Evolutionary conservation across 2,888 invertebrate genomes (phyloP).

Genomic region (Argynnis bischoffii): DNA sequence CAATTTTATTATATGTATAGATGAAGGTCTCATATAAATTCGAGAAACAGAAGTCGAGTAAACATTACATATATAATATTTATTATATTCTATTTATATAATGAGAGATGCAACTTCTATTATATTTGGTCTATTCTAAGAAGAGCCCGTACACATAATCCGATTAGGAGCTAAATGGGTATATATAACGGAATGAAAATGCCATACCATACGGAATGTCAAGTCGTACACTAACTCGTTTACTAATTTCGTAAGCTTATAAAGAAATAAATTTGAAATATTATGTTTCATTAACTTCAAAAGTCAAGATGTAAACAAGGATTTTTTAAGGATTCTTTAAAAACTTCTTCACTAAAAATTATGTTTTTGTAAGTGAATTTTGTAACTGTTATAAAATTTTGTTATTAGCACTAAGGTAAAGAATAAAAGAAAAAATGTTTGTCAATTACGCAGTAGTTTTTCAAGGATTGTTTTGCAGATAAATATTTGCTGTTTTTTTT

Average conservation of each 20-base stretch:
- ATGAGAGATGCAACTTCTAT: neutral
- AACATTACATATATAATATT: neutral
- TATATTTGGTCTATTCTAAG: neutral
- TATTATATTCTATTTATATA: neutral
- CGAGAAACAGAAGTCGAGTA: too few species aligned
- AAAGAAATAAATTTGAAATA: constrained; percentile 12
- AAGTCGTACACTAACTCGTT: constrained; percentile 38
- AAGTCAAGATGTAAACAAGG: too few species aligned
- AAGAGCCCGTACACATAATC: constrained; percentile 54
- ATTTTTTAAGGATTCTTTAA: too few species aligned
- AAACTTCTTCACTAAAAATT: too few species aligned
- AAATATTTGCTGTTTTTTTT: neutral
- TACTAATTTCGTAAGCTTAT: constrained; percentile 38
- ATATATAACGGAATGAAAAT: constrained; percentile 54
- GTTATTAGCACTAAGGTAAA: too few species aligned
- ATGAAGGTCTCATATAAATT: too few species aligned
- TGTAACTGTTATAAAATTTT: too few species aligned
- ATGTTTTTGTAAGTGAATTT: too few species aligned
- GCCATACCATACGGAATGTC: constrained; percentile 43
- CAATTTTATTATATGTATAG: too few species aligned
- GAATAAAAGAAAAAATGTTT: too few species aligned
- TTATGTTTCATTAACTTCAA: neutral
- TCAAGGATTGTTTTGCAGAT: neutral
- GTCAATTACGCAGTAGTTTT: neutral
- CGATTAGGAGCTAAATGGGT: constrained; percentile 70